phyloP scores from a whole-genome alignment of 2,888 invertebrate species.

The Eupsilia transversa region DNA sequence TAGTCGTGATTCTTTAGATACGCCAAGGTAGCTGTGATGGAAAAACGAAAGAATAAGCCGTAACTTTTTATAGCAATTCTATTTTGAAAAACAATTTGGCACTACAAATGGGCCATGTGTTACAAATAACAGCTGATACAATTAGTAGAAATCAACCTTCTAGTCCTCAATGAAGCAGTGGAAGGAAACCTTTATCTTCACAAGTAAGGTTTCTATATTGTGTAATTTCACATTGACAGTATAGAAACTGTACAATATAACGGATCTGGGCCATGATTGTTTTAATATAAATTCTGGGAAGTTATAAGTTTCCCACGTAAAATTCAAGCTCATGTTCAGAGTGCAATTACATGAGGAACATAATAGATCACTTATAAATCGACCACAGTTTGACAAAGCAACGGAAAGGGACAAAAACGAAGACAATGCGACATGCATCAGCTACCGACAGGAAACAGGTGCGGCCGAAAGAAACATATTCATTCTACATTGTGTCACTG shows the following conservation, averaged over 20 bases:
- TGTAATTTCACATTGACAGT: constrained; percentile 58
- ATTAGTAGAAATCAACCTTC: constrained; percentile 24
- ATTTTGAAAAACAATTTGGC: constrained; percentile 17
- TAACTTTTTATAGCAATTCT: neutral
- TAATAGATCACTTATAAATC: constrained; percentile 61
- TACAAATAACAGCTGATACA: constrained; percentile 23
- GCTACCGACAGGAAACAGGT: constrained; percentile 78
- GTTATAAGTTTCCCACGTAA: constrained; percentile 59
- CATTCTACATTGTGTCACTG: constrained; percentile 56
- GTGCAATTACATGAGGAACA: constrained; percentile 44
- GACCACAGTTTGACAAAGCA: constrained; percentile 72
- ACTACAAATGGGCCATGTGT: constrained; percentile 17
- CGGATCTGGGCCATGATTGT: constrained; percentile 57
- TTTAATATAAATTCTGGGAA: constrained; percentile 55
- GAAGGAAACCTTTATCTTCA: constrained; percentile 50
- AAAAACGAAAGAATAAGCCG: constrained; percentile 18
- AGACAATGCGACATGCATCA: constrained; percentile 79
- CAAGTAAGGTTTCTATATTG: constrained; percentile 52
- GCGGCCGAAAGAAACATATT: constrained; percentile 68
- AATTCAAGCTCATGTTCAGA: constrained; percentile 62
- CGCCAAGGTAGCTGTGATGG: constrained; percentile 2
- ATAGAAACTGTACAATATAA: constrained; percentile 55
- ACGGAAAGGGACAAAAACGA: constrained; percentile 77
- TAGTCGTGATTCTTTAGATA: constrained; percentile 41
- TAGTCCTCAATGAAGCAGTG: constrained; percentile 17